Conservation (phyloP, 2,113 vertebrate genomes). For the Equus quagga region DNA sequence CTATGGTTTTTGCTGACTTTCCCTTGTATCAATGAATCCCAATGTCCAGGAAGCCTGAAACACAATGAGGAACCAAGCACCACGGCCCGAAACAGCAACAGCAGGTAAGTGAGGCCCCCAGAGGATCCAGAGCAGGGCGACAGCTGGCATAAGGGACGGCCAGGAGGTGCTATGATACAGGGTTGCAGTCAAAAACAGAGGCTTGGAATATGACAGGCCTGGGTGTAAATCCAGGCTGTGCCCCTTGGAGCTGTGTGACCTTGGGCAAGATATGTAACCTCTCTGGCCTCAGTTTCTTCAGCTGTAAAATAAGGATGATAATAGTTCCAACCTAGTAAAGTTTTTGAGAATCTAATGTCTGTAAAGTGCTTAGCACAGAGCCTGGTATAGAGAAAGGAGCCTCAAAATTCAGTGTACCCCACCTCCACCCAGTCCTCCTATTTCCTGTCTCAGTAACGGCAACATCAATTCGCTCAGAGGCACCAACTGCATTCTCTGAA, state of each 20-base stretch:
- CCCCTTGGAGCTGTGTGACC: background rate
- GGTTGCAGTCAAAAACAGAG: background rate
- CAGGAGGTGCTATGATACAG: background rate
- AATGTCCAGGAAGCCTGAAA: background rate
- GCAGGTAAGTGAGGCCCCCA: background rate
- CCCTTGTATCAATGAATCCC: background rate
- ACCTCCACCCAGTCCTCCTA: background rate
- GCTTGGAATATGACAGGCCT: background rate
- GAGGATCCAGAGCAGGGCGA: background rate
- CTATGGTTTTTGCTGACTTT: constrained; percentile 17
- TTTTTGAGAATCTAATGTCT: background rate
- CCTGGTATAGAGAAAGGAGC: background rate
- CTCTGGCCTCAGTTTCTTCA: background rate
- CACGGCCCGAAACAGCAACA: background rate
- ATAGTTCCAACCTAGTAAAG: background rate
- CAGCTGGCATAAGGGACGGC: background rate
- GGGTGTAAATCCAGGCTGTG: background rate
- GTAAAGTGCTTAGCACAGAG: background rate
- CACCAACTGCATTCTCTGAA: background rate
- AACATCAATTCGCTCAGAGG: background rate
- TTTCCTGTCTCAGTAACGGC: background rate
- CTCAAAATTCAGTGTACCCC: background rate
- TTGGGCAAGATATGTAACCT: background rate
- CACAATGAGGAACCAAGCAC: background rate
- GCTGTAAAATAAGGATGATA: background rate